Base-by-base conservation (phyloP, 2,888 invertebrate genomes). In the Colostygia pectinataria region DNA sequence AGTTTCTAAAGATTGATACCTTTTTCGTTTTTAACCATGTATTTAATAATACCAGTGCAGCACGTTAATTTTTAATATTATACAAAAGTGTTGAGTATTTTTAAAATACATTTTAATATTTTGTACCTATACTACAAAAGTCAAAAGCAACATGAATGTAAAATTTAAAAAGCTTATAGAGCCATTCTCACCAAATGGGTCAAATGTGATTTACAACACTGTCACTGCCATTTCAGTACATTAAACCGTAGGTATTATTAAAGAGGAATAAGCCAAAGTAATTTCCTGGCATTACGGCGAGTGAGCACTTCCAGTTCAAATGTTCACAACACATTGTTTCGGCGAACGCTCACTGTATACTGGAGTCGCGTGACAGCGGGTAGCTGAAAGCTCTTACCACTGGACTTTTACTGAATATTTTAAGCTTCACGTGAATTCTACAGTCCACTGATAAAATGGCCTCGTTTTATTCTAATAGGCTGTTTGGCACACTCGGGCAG, bases 251-350 rank as follows among this genome's bases (percentile, higher is more conserved):
- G 45, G 57, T 60, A 58, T 68, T 48, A 48, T 66, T 64, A 66
- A 68, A 72, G 59, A 63, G 64, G 61, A 73, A 71, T 69, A 70
- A 71, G 66, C 65, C 63, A 56, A 66, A 66, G 67, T 66, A 69
- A 73, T 70, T 70, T 71, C 63, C 68, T 51, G 63, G 61, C 65
- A 68, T 71, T 67, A 66, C 63, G 59, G 64, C 56, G 57, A 69
- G 66, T 62, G 63, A 73, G 68, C 63, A 66, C 66, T 72, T 75
- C 68, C 65, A 69, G 71, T 62, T 64, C 64, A 72, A 76, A 76
- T 74, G 65, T 71, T 71, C 71, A 71, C 67, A 68, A 71, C 66
- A 66, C 69, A 72, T 71, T 76, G 74, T 76, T 80, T 74, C 74
- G 74, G 55, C 61, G 69, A 78, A 78, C 68, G 68, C 66, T 66